These are phyloP conservation scores for Pseudochaenichthys georgianus DNA, from an alignment of 2,797 vertebrate species.

Conservation along the genomic window DNA sequence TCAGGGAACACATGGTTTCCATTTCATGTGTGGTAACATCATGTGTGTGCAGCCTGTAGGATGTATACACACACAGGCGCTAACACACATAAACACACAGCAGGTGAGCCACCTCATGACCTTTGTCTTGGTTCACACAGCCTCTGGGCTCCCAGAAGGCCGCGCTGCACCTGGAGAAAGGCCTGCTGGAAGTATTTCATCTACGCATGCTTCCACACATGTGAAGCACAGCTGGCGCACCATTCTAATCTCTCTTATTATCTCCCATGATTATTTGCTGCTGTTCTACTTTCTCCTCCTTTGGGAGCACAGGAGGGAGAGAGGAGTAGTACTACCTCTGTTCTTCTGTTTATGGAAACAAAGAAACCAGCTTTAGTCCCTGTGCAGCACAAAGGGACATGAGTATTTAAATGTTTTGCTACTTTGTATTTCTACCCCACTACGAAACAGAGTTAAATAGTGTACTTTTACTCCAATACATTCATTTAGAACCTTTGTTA, in stretches of 20 bases:
- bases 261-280: conserved; percentile 4
- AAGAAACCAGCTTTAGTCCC: conserved; percentile 79
- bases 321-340: conserved; percentile 35
- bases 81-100: conserved; percentile 14
- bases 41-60: conserved; percentile 28
- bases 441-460: too few species aligned
- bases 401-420: too few species aligned
- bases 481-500: too few species aligned
- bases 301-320: background rate
- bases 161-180: conserved; percentile 34
- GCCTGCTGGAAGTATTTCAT: conserved; percentile 25
- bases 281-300: conserved; percentile 4
- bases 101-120: conserved; percentile 26
- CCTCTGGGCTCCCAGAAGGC: conserved; percentile 39
- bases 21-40: conserved; percentile 52
- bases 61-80: conserved; percentile 4
- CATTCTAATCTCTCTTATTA: conserved; percentile 11
- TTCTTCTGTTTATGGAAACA: conserved; percentile 56
- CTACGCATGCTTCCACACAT: background rate
- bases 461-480: too few species aligned
- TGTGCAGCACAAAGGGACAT: conserved; percentile 48
- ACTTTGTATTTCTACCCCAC: too few species aligned
- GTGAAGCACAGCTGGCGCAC: background rate
- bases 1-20: conserved; percentile 68
- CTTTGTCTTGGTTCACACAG: conserved; percentile 54